Conservation (phyloP, 2,888 invertebrate species). For the Apotomis turbidana region DNA sequence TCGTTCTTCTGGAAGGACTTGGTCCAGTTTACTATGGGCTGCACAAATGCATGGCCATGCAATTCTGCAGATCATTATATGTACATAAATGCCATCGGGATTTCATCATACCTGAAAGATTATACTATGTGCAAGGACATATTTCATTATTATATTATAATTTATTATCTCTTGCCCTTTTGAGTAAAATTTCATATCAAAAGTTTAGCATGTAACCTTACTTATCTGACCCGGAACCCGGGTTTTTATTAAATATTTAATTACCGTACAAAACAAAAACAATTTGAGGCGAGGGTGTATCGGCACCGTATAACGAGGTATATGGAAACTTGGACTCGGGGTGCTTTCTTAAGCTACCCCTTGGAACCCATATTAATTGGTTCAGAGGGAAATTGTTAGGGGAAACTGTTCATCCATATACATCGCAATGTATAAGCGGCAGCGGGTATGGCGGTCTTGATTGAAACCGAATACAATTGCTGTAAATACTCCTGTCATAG, state of each 20-base stretch:
- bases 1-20: too few relatives aligned
- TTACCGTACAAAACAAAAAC: conserved; percentile 37
- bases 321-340: conserved; percentile 47
- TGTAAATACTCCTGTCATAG: too few relatives aligned
- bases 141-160: not conserved
- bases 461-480: not conserved
- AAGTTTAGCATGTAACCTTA: not conserved
- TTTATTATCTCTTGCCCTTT: not conserved
- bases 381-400: conserved; percentile 54
- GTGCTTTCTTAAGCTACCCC: conserved; percentile 52
- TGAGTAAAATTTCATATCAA: not conserved
- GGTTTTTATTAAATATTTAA: conserved; percentile 39
- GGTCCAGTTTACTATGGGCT: too few relatives aligned
- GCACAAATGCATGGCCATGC: too few relatives aligned
- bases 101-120: too few relatives aligned
- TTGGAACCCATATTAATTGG: conserved; percentile 62
- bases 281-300: conserved; percentile 29
- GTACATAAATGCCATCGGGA: too few relatives aligned
- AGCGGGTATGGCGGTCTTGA: not conserved
- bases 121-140: too few relatives aligned
- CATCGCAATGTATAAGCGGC: conserved; percentile 44
- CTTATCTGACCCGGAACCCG: not conserved
- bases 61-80: too few relatives aligned
- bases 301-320: conserved; percentile 28
- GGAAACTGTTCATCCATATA: conserved; percentile 44